Base-by-base conservation (phyloP, 2,113 vertebrate genomes). In the Epinephelus moara region DNA sequence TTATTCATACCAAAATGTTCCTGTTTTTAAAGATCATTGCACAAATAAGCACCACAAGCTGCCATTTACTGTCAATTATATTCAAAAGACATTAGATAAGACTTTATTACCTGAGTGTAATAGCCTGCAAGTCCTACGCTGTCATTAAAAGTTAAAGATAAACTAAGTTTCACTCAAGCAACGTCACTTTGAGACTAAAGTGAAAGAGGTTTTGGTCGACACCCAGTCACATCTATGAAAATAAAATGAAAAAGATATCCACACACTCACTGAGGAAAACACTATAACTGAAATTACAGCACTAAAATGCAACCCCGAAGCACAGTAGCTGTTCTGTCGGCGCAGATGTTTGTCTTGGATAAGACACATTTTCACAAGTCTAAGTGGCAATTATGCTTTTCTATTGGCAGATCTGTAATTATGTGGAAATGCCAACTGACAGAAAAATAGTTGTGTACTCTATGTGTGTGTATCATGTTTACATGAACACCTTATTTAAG, bases 371-470 rank as follows among this genome's bases (percentile, higher is more conserved):
- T 66, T 83, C 72, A 56, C 8, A 83, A 82, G 63, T 27, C 69
- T 11, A 75, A 80, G 59, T n/a, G 40, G 70, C 75, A 86, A 80
- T 78, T 73, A 76, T 15, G 17, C 50, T 75, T 23, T 80, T 72
- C 70, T 84, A 15, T 21, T 64, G 62, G 72, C 63, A 52, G 84
- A 71, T 76, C 45, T 73, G 78, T 70, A 73, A 84, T 85, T 62
- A 80, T 80, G 62, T 75, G 67, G 56, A 81, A 87, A 87, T 61
- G 67, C 80, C 66, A 85, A 76, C 40, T 68, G 53, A 63, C 40
- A 52, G 86, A 66, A 75, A 80, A 82, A 66, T 15, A 62, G 63
- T 56, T 33, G 27, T 19, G 37, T 33, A 61, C 60, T 70, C 56
- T 69, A 4, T 62, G 66, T 73, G 67, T 57, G 67, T 59, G 64